Conservation (phyloP, 1,140 invertebrate species). For the Drosophila nebulosa region DNA sequence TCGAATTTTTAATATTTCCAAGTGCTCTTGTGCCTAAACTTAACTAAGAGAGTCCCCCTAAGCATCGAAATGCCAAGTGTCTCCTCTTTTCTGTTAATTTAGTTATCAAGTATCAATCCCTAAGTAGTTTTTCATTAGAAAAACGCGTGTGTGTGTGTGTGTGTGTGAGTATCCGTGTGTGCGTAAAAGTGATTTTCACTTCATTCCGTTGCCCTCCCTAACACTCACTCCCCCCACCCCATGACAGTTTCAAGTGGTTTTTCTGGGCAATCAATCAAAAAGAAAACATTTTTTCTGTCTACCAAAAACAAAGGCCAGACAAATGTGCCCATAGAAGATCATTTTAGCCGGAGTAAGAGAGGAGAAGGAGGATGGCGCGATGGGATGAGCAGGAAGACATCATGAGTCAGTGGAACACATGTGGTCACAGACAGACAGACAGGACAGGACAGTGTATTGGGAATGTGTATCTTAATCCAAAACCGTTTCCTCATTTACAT, state of each 20-base stretch:
- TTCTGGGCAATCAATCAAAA: slow-evolving; percentile 75
- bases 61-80: neutral
- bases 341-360: slow-evolving; percentile 22
- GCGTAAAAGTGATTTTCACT: slow-evolving; percentile 67
- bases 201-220: slow-evolving; percentile 41
- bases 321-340: slow-evolving; percentile 63
- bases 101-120: slow-evolving; percentile 44
- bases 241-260: slow-evolving; percentile 76
- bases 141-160: slow-evolving; percentile 38
- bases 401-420: slow-evolving; percentile 38
- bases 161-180: slow-evolving; percentile 16
- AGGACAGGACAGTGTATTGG: neutral
- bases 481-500: slow-evolving; percentile 57
- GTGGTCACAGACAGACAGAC: slow-evolving; percentile 35
- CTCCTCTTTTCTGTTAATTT: slow-evolving; percentile 31
- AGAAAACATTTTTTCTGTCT: slow-evolving; percentile 58
- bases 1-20: neutral
- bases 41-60: neutral
- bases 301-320: slow-evolving; percentile 50
- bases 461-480: slow-evolving; percentile 58
- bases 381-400: neutral
- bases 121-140: slow-evolving; percentile 74
- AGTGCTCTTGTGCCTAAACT: neutral
- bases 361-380: neutral
- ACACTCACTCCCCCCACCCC: slow-evolving; percentile 6